These are phyloP conservation scores for Podiceps cristatus DNA, from an alignment of 2,113 vertebrate genomes.

Conservation along the genomic window DNA sequence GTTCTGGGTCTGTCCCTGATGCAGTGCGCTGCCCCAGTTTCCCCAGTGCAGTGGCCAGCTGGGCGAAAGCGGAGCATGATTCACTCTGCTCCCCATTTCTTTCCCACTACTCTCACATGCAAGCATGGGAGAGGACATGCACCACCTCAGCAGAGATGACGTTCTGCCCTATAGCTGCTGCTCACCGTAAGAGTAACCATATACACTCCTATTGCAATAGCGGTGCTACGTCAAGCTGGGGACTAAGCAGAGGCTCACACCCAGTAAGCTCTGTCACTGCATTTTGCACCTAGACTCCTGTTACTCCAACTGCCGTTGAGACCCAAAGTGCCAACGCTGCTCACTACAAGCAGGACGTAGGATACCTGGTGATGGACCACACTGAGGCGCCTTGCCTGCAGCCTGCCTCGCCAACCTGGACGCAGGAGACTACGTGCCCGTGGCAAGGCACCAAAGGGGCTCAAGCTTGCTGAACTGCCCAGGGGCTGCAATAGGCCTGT, in stretches of 20 bases:
- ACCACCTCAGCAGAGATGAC: neutral
- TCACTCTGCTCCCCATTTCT: neutral
- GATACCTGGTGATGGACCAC: neutral
- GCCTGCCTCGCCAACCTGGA: neutral
- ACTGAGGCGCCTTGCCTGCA: neutral
- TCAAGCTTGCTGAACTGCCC: neutral
- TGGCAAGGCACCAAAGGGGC: neutral
- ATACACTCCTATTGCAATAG: too few relatives aligned
- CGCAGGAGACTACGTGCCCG: neutral
- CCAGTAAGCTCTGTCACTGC: neutral
- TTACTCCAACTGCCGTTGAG: neutral
- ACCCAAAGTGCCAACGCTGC: fast-evolving
- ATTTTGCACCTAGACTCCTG: neutral
- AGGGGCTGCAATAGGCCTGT: neutral
- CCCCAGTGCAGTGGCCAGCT: neutral
- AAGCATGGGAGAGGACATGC: neutral
- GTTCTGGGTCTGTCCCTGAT: neutral
- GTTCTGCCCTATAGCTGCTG: neutral
- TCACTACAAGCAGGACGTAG: neutral
- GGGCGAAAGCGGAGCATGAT: neutral
- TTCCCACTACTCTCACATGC: neutral
- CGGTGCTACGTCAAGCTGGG: neutral
- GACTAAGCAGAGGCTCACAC: neutral
- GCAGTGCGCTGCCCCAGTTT: neutral
- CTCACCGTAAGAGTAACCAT: fast-evolving